Evolutionary conservation across 2,113 vertebrate species (phyloP).

Genomic region (Aix galericulata): DNA sequence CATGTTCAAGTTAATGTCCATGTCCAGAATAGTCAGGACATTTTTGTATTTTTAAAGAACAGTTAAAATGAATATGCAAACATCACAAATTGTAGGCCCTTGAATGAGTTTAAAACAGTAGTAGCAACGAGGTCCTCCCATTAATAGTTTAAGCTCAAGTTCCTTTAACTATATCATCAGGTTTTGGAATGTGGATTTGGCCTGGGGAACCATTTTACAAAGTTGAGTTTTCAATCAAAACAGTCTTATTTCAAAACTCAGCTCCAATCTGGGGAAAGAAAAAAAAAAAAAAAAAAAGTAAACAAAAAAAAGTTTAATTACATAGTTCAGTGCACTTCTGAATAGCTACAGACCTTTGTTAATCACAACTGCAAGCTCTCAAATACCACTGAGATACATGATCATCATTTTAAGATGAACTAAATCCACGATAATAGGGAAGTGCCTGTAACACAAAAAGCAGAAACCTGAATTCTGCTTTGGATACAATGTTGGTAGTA

Average conservation of each 20-base stretch:
- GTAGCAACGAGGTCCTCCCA: background rate
- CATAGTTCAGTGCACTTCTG: constrained; percentile 68
- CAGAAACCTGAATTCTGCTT: background rate
- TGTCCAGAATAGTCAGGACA: too few relatives aligned
- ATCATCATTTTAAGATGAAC: constrained; percentile 52
- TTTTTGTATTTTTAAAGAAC: too few relatives aligned
- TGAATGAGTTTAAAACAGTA: background rate
- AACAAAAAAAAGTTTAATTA: constrained; percentile 61
- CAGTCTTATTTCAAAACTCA: constrained; percentile 47
- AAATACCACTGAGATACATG: constrained; percentile 51
- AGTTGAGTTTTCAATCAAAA: constrained; percentile 57
- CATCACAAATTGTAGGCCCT: background rate
- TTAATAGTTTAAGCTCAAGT: background rate
- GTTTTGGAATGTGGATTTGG: background rate
- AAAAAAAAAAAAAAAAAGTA: constrained; percentile 47
- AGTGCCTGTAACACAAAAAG: background rate
- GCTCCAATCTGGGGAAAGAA: constrained; percentile 13
- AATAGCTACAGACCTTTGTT: constrained; percentile 55
- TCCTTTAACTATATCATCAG: background rate
- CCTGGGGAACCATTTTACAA: constrained; percentile 8
- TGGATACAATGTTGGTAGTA: background rate
- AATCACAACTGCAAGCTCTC: constrained; percentile 52
- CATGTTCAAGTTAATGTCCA: too few relatives aligned
- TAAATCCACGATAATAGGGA: constrained; percentile 12
- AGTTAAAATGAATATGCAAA: background rate